Evolutionary conservation across 2,113 vertebrate species (phyloP).

Genomic region (Callipepla californica): DNA sequence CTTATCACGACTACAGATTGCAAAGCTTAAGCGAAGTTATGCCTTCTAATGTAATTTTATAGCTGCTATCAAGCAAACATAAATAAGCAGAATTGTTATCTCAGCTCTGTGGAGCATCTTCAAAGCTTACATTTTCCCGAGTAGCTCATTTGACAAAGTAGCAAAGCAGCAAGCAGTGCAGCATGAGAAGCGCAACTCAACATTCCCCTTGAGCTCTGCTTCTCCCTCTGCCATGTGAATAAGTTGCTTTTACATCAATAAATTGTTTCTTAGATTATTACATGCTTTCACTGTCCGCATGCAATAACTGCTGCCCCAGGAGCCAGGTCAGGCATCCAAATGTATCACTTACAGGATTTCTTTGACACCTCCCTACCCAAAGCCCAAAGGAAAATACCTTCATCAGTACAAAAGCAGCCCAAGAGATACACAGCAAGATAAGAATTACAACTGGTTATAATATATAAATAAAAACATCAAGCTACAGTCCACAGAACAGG

Average conservation of each 20-base stretch:
- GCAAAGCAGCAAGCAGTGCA: background rate
- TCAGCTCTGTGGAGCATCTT: background rate
- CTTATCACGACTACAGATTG: background rate
- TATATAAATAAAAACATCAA: background rate
- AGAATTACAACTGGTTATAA: background rate
- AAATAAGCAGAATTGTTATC: background rate
- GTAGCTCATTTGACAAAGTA: accelerated
- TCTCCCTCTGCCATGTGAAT: background rate
- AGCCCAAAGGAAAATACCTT: background rate
- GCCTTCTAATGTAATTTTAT: background rate
- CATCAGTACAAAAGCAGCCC: accelerated
- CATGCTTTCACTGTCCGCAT: accelerated
- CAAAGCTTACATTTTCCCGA: background rate
- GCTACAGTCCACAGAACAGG: background rate
- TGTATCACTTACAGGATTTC: background rate
- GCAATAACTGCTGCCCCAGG: background rate
- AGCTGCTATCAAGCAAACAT: background rate
- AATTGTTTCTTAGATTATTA: background rate
- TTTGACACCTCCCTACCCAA: background rate
- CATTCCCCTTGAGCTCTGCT: background rate
- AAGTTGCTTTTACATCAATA: background rate
- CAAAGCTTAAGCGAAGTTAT: background rate
- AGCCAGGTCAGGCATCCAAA: background rate
- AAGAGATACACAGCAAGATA: background rate
- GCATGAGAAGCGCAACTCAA: accelerated